Base-by-base conservation (phyloP, 2,888 invertebrate species). In the Pseudococcus viburni region DNA sequence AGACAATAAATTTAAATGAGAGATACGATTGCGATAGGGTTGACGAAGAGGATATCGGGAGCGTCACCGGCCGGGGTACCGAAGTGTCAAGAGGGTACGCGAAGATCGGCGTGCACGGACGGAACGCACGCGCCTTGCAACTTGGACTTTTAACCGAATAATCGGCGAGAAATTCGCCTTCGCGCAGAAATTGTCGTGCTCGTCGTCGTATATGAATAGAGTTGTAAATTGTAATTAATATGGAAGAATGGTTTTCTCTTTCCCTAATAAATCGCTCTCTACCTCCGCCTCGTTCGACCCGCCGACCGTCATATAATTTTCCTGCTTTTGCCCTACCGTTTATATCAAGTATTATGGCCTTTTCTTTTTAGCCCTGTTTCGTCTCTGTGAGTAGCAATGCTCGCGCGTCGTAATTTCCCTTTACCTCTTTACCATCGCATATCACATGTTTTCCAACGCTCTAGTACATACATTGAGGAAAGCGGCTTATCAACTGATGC, bases 151-250 rank as follows among this genome's bases (percentile, higher is more conserved):
- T 55, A 55, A 55, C 42, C 77, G 64, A 33, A 39, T 64, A 55
- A 85, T 55, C 59, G 22, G 77, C 73, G 87, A 77, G 51, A 87
- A 87, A 87, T 80, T 87, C 51, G 48, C 48, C 48, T 51, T 51
- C 15, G 87, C 26, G 73, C 46, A 73, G 86, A 73, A 73, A 86
- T 86, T 48, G 51, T 80, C 51, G 87, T 33, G 46, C 51, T 87
- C 86, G 86, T 55, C 55, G n/a, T 80, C 51, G 85, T 85, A 85
- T 80, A 87, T 80, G 87, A 87, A 87, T 87, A 80, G 87, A 87
- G 87, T 87, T 80, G 87, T 87, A 87, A 73, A 87, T 87, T 87
- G 87, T 80, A 80, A 87, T 87, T 87, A 87, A 87, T 87, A 87
- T 87, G 87, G 77, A 87, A 87, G 87, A 87, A 87, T 55, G 87